Evolutionary conservation across 2,797 vertebrate genomes (phyloP), one percentile per base, ranked within the genome.

Genomic region (Leucoraja ocellata): DNA sequence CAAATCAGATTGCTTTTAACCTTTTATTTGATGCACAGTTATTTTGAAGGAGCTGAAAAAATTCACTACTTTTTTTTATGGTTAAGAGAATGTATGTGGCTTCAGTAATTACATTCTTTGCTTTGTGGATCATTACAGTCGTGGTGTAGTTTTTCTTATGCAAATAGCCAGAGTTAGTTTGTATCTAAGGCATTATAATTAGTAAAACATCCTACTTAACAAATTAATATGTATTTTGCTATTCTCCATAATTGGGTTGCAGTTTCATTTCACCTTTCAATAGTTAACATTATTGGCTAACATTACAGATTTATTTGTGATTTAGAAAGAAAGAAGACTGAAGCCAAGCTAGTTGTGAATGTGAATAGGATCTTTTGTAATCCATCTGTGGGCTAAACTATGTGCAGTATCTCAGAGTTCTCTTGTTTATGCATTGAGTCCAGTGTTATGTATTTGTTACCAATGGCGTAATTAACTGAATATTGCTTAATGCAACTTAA

Each of bases 281-380:
- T 63, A 32, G 28, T 86, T 86, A 32, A 14, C 46, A 10, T 83
- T 28, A 58, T 28, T 32, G 18, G 28, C 61, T 84, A 61, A 11
- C 14, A 86, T 61, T n/a, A 91, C n/a, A 46, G 6, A 39, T 46
- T 91, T 74, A 91, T 46, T 25, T 73, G 88, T 91, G 32, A 73
- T 73, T 2, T 28, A 16, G 25, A 73, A 5, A 54, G 65, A 73
- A 91, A 23, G 65, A 11, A 28, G 86, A 21, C 28, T 28, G 32
- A 28, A n/a, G 84, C 28, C 18, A 65, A 88, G 58, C 25, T 65
- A 65, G 18, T 1, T 8, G 1, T 90, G n/a, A 32, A 36, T 5
- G 18, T 91, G 65, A 71, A 71, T 91, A 91, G n/a, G 61, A n/a
- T 91, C 18, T 39, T 68, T 91, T 36, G 71, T 91, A 39, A 71